Base-by-base conservation (phyloP, 2,113 vertebrate genomes). In the Sturnus vulgaris region DNA sequence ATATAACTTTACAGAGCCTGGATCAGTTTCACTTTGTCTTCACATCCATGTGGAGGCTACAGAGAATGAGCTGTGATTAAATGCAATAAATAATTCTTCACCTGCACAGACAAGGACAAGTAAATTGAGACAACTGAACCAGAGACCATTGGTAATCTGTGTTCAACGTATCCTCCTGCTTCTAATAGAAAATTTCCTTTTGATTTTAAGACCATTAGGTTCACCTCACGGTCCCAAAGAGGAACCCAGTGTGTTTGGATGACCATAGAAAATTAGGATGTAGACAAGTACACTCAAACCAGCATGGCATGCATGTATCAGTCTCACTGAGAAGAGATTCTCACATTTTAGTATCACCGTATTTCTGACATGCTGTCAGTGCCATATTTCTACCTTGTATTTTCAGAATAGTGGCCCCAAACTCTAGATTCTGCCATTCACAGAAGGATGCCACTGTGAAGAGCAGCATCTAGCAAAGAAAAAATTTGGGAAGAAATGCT, bases 251-350 rank as follows among this genome's bases (percentile, higher is more conserved):
- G 18, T 44, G 13, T 81, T 21, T 44, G 37, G 16, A 79, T 56
- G 44, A 28, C 39, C 9, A 1, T 0, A 81, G 35, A 30, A 88
- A 86, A 37, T 40, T 10, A 64, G 37, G 15, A 50, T 49, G 15
- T 91, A 83, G 19, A 22, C 22, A 88, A 86, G 22, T 1, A 4
- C 25, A 13, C 40, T 28, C 42, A 22, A 76, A 61, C 25, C 60
- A 83, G 24, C 17, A n/a, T 7, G 37, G 18, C 69, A 83, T 0
- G 0, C 14, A 18, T 0, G 0, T 25, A 52, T 17, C 24, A 63
- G 27, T 17, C n/a, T 64, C 83, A 12, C 15, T 39, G 37, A 65
- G 52, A 90, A 80, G 5, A 61, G 9, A 52, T 23, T 66, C 10
- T 42, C 44, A 31, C 12, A 33, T 57, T 70, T 82, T 42, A 73